These are phyloP conservation scores for Corvus hawaiiensis DNA, from an alignment of 2,113 vertebrate species.

Conservation along the genomic window DNA sequence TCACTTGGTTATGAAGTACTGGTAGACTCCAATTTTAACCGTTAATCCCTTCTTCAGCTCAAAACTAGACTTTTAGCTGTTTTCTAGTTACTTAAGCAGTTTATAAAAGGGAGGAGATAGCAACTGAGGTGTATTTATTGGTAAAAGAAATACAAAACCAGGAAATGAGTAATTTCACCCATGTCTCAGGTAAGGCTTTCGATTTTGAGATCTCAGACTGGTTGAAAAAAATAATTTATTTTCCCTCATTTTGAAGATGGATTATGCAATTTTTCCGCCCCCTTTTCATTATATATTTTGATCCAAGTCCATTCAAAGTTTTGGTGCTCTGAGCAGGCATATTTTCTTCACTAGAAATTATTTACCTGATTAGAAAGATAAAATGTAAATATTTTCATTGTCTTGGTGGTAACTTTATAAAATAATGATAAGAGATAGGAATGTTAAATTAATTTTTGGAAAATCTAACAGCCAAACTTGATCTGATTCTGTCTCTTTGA, in stretches of 20 bases:
- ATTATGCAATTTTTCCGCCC: accelerated
- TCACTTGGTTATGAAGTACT: neutral
- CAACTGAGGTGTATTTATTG: neutral
- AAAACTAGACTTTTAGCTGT: neutral
- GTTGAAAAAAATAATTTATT: neutral
- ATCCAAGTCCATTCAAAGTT: neutral
- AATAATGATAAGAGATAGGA: neutral
- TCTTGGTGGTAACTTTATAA: neutral
- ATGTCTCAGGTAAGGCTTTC: neutral
- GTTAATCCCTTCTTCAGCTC: neutral
- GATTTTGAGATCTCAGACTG: neutral
- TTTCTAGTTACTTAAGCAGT: neutral
- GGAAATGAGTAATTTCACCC: neutral
- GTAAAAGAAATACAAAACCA: neutral
- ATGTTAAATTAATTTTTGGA: neutral
- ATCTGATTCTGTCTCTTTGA: neutral
- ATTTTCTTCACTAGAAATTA: neutral
- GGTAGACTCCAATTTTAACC: neutral
- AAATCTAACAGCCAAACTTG: neutral
- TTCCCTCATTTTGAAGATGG: neutral
- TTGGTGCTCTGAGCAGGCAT: neutral
- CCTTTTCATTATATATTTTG: neutral
- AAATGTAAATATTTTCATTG: neutral
- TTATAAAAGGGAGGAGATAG: neutral
- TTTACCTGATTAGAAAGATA: neutral